Evolutionary conservation across 2,888 invertebrate genomes (phyloP).

Genomic region (Homarus gammarus): DNA sequence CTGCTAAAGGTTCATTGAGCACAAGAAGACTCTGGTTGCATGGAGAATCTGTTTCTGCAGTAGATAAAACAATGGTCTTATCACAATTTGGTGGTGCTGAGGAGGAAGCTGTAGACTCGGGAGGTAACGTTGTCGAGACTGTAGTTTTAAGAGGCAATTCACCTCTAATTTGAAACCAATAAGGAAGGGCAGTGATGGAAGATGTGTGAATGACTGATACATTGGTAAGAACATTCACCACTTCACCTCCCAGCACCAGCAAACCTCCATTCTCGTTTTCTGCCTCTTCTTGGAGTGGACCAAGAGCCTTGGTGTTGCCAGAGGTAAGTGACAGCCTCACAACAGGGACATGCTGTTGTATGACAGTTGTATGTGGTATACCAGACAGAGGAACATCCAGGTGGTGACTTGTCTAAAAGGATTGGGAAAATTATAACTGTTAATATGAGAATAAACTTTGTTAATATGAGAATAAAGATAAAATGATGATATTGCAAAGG

Average conservation of each 20-base stretch:
- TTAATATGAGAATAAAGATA: no score
- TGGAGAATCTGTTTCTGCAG: constrained; percentile 31
- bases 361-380: constrained; percentile 17
- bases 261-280: background rate
- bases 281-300: background rate
- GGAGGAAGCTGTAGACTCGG: background rate
- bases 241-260: constrained; percentile 28
- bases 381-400: constrained; percentile 43
- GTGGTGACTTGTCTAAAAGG: constrained; percentile 58
- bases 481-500: no score
- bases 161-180: constrained; percentile 31
- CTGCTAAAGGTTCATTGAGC: constrained; percentile 26
- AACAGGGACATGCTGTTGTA: constrained; percentile 5
- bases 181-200: constrained; percentile 20
- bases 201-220: background rate
- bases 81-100: background rate
- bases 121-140: background rate
- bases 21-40: constrained; percentile 58
- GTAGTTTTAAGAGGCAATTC: background rate
- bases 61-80: constrained; percentile 24
- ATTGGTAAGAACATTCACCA: background rate
- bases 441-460: background rate
- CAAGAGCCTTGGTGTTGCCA: constrained; percentile 9
- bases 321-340: constrained; percentile 36
- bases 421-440: constrained; percentile 8